Evolutionary conservation across 2,888 invertebrate genomes (phyloP).

Genomic region (Noctua pronuba): DNA sequence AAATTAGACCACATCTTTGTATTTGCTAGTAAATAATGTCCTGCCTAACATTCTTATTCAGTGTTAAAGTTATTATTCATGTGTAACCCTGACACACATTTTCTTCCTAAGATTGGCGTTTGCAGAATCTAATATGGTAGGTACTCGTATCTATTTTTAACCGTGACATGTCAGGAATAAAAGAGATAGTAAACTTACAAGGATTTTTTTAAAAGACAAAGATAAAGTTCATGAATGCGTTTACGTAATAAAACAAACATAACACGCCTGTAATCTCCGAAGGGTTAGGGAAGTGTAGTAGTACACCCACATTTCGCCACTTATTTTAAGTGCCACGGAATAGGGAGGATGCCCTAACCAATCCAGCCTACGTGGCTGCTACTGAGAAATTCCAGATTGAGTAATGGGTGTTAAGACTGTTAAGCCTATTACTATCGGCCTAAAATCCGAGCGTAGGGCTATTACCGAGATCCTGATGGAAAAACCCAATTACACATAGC

Average conservation of each 20-base stretch:
- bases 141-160: neutral
- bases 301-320: no score
- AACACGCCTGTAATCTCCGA: neutral
- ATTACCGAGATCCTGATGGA: neutral
- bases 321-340: no score
- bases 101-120: neutral
- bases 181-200: neutral
- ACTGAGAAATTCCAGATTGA: no score
- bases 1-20: neutral
- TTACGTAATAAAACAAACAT: neutral
- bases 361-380: no score
- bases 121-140: neutral
- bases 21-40: conserved; percentile 4
- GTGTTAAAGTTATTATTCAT: neutral
- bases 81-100: conserved; percentile 23
- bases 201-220: neutral
- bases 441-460: no score
- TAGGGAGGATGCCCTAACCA: no score
- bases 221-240: neutral
- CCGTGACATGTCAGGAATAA: neutral
- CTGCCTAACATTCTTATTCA: neutral
- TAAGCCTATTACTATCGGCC: no score
- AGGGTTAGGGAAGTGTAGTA: neutral
- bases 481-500: neutral
- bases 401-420: no score